Percentiles rank a stretch among this genome's conserved stretches.
phyloP scores from a whole-genome alignment of 2,888 invertebrate genomes.

The Monochamus alternatus region DNA sequence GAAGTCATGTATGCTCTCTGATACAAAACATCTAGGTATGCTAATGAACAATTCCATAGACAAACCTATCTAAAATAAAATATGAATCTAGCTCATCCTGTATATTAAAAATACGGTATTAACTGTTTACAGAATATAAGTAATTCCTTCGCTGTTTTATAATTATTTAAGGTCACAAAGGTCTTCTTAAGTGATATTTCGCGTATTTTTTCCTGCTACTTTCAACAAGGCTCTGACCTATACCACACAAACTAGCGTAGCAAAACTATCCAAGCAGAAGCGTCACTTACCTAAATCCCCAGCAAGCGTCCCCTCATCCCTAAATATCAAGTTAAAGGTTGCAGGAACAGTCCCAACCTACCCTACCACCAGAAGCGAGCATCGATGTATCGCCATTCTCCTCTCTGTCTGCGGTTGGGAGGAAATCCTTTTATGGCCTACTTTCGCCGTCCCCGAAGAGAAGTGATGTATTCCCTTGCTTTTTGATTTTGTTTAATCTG shows the following conservation, averaged over 20 bases:
- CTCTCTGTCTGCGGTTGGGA: slow-evolving; percentile 31
- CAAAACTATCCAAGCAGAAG: slow-evolving; percentile 7
- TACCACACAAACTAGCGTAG: background rate
- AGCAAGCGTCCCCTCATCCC: slow-evolving; percentile 11
- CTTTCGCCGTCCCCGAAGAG: slow-evolving; percentile 35
- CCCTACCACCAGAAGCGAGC: slow-evolving; percentile 23
- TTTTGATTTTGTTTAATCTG: slow-evolving; percentile 33
- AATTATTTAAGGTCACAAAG: too few species aligned
- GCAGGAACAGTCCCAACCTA: slow-evolving; percentile 37
- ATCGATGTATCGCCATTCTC: slow-evolving; percentile 28
- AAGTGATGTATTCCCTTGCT: slow-evolving; percentile 26
- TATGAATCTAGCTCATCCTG: too few species aligned
- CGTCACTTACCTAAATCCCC: slow-evolving; percentile 31
- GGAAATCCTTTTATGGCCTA: slow-evolving; percentile 37
- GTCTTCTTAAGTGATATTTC: too few species aligned
- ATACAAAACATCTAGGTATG: too few species aligned
- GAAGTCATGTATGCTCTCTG: too few species aligned
- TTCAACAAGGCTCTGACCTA: slow-evolving; percentile 6
- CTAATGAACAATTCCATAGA: too few species aligned
- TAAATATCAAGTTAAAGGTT: slow-evolving; percentile 40
- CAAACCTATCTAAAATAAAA: too few species aligned
- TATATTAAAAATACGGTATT: too few species aligned
- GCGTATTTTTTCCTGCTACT: slow-evolving; percentile 2
- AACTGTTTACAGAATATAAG: too few species aligned
- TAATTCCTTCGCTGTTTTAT: too few species aligned